phyloP scores from a whole-genome alignment of 1,140 invertebrate species.

The Tetramorium parvispinum region DNA sequence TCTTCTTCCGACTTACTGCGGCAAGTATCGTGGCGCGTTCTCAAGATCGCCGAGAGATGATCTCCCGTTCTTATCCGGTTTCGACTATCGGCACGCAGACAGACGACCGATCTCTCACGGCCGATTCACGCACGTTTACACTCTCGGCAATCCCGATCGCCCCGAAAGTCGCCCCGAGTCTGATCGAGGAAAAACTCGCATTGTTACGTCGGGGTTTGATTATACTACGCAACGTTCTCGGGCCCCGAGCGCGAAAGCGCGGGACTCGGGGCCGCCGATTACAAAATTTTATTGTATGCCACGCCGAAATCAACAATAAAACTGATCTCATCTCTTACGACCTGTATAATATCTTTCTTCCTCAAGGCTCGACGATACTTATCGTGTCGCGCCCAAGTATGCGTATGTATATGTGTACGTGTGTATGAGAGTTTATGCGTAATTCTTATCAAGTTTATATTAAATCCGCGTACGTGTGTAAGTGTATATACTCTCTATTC shows the following conservation, averaged over 20 bases:
- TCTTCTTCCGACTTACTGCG: conserved; percentile 68
- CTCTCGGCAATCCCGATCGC: conserved; percentile 60
- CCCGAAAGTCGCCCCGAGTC: conserved; percentile 62
- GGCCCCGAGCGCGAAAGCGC: conserved; percentile 76
- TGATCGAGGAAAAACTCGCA: conserved; percentile 79
- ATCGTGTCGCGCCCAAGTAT: conserved; percentile 33
- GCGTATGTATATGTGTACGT: conserved; percentile 40
- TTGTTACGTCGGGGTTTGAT: conserved; percentile 82
- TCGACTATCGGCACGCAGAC: neutral
- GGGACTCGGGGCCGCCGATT: conserved; percentile 76
- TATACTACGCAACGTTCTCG: conserved; percentile 85
- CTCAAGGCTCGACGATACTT: conserved; percentile 74
- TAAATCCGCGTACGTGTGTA: neutral
- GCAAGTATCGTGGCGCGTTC: conserved; percentile 8
- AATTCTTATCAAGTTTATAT: conserved; percentile 30
- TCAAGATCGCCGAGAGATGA: conserved; percentile 16
- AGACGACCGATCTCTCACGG: neutral
- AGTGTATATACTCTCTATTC: conserved; percentile 28
- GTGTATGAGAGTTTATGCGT: conserved; percentile 39
- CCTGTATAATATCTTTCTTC: conserved; percentile 69
- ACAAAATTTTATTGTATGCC: conserved; percentile 84
- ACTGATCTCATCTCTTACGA: conserved; percentile 79
- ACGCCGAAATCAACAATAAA: conserved; percentile 83
- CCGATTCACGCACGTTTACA: neutral
- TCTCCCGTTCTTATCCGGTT: neutral